Conservation (phyloP, 2,797 vertebrate species). For the Adelosebastes latens region DNA sequence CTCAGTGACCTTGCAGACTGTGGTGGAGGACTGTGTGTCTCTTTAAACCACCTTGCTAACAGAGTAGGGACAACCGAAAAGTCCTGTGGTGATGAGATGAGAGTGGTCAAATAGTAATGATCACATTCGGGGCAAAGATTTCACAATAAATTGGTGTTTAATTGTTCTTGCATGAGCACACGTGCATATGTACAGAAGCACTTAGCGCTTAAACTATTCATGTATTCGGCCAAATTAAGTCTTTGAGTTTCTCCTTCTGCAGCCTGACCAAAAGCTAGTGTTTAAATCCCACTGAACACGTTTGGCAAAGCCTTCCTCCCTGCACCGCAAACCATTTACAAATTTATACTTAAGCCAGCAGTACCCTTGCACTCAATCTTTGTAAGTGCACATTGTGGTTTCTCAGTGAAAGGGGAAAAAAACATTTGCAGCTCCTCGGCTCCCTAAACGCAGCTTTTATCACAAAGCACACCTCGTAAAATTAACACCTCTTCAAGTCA, state of each 20-base stretch:
- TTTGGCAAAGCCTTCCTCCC: slow-evolving; percentile 50
- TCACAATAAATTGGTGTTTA: neutral
- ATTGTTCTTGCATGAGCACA: neutral
- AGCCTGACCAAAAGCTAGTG: slow-evolving; percentile 28
- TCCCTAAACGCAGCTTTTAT: slow-evolving; percentile 64
- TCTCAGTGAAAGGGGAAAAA: slow-evolving; percentile 40
- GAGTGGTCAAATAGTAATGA: neutral
- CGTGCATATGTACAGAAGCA: neutral
- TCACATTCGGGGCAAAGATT: neutral
- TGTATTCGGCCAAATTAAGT: neutral
- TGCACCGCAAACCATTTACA: slow-evolving; percentile 43
- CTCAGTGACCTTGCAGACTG: slow-evolving; percentile 30
- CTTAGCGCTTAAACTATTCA: neutral
- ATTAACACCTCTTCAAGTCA: slow-evolving; percentile 71
- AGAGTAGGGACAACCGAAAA: neutral
- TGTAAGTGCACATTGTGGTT: slow-evolving; percentile 46
- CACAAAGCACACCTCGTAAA: slow-evolving; percentile 75
- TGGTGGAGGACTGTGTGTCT: slow-evolving; percentile 1
- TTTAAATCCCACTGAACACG: slow-evolving; percentile 44
- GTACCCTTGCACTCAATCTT: slow-evolving; percentile 22
- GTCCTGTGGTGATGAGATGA: neutral
- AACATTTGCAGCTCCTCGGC: slow-evolving; percentile 51
- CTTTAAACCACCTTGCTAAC: slow-evolving; percentile 19
- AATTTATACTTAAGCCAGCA: slow-evolving; percentile 36
- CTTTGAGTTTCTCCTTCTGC: neutral